Base-by-base conservation (phyloP, 1,140 invertebrate species). In the Danaus plexippus region DNA sequence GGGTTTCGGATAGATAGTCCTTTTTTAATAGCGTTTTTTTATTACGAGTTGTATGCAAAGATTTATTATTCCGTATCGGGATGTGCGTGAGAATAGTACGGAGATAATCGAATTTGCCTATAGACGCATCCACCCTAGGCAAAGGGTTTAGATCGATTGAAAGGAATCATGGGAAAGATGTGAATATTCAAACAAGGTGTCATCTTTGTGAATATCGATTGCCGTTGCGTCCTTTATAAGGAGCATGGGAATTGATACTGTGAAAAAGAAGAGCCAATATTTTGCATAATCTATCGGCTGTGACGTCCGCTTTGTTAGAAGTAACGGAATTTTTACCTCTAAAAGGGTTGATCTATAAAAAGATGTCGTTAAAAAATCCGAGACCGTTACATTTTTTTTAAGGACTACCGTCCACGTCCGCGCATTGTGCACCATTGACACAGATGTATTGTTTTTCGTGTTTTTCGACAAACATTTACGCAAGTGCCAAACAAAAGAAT, bases 91-190 rank as follows among this genome's bases (percentile, higher is more conserved):
- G 83, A 87, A 85, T 71, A 63, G 62, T 55, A 53, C 47, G 52
- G 71, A 87, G 84, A 87, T 87, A 87, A 85, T 82, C 84, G 84
- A 87, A 87, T 87, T 87, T 87, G 84, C 84, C 77, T 85, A 84
- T 75, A 79, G 67, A 69, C 69, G 64, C 69, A 77, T 80, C 79
- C 69, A 72, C 75, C 72, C 76, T 67, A 68, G 54, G 65, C 59
- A 80, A 80, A 32, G 77, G 78, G 78, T 80, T 85, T 77, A 54
- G 58, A 74, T 76, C 72, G 72, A 73, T 75, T 70, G 66, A 67
- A 77, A 65, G 69, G 69, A 62, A 62, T 71, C 81, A 78, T 85
- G 83, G 81, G 81, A 86, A 84, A 77, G 66, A 80, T 75, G 77
- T 75, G 77, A 77, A 83, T 84, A 87, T 87, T 87, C 83, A 87